A percentile compares a stretch with the other conserved stretches of the same genome.
These are phyloP conservation scores for Polypterus senegalus DNA, from an alignment of 2,113 vertebrate genomes.

Conservation along the genomic window DNA sequence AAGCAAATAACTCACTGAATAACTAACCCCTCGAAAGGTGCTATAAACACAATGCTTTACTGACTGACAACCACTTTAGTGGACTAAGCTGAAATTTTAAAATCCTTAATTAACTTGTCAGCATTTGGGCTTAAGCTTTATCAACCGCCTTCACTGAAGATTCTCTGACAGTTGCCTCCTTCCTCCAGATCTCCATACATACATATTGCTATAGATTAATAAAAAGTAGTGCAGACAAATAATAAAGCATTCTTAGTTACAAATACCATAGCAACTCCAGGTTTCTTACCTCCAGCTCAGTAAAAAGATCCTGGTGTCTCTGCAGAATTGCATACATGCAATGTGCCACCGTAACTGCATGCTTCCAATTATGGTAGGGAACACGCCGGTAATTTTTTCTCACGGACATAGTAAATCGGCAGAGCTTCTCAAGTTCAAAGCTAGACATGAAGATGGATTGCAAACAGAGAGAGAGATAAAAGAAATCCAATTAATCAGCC, in stretches of 20 bases:
- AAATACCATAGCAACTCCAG: conserved; percentile 4
- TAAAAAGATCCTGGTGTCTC: conserved; percentile 72
- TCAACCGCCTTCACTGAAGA: too few species aligned
- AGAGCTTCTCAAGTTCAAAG: conserved; percentile 92
- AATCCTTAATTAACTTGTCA: too few species aligned
- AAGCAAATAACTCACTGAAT: too few species aligned
- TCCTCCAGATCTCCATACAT: too few species aligned
- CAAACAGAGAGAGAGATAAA: conserved; percentile 6
- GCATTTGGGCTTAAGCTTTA: too few species aligned
- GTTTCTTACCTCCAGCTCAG: conserved; percentile 77
- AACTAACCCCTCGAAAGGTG: too few species aligned
- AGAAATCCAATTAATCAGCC: not conserved
- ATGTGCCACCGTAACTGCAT: conserved; percentile 85
- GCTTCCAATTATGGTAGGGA: conserved; percentile 99
- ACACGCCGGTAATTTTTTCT: conserved; percentile 94
- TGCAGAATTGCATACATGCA: conserved; percentile 95
- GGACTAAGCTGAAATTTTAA: too few species aligned
- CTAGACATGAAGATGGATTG: conserved; percentile 35
- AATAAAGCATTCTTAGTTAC: not conserved
- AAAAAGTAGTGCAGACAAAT: too few species aligned
- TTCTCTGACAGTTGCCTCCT: too few species aligned
- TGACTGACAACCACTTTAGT: too few species aligned
- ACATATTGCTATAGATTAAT: too few species aligned
- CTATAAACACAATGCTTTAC: too few species aligned
- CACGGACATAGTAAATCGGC: conserved; percentile 95